These are phyloP conservation scores for Orbicella faveolata DNA, from an alignment of 64 coral and sea anemone species.

Conservation along the genomic window DNA sequence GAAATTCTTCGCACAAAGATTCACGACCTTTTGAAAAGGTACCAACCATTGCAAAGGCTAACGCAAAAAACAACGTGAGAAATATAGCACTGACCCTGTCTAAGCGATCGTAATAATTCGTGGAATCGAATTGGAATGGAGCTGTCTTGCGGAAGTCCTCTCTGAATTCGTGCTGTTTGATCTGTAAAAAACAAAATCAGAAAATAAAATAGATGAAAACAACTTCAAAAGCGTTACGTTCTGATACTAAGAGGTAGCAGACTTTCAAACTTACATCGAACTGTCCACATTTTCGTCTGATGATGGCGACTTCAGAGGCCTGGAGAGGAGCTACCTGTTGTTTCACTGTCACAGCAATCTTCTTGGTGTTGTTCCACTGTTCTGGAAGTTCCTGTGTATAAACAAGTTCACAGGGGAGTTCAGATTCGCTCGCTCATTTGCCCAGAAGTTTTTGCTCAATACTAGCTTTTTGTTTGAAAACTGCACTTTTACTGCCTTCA, in stretches of 20 bases:
- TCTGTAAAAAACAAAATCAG: constrained; percentile 33
- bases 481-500: background rate
- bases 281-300: constrained; percentile 97
- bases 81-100: constrained; percentile 58
- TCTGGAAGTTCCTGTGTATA: constrained; percentile 88
- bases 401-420: background rate
- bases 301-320: constrained; percentile 95
- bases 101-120: constrained; percentile 79
- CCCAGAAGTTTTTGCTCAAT: background rate
- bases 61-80: background rate
- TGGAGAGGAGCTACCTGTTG: constrained; percentile 99
- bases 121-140: constrained; percentile 90
- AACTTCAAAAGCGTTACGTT: background rate
- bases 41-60: too few relatives aligned
- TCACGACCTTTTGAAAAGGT: too few relatives aligned
- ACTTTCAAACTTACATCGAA: constrained; percentile 79
- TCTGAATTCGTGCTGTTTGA: constrained; percentile 99
- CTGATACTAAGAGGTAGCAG: background rate
- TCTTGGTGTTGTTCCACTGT: constrained; percentile 99
- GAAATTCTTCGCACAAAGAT: too few relatives aligned
- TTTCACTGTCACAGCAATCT: constrained; percentile 98
- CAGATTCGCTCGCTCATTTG: background rate
- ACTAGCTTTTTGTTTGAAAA: background rate
- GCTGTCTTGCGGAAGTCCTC: constrained; percentile 99
- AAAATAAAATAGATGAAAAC: background rate